phyloP scores from a whole-genome alignment of 2,888 invertebrate genomes.

The Sussaba pulchella region DNA sequence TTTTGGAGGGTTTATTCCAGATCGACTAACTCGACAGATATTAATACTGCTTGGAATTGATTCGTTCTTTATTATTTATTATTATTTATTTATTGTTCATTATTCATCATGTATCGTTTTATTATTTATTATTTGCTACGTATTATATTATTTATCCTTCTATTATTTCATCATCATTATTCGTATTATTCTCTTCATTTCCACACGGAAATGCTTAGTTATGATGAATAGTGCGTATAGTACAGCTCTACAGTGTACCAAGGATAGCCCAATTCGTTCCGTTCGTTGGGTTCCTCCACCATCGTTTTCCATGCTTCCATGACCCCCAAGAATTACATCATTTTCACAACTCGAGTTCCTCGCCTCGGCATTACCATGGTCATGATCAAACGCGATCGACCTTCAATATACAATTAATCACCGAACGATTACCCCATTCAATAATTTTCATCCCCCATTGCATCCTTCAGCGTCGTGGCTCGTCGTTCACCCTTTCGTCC shows the following conservation, averaged over 20 bases:
- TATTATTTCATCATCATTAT: too few relatives aligned
- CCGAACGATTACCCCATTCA: neutral
- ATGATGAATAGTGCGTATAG: neutral
- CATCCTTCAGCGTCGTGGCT: neutral
- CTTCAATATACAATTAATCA: neutral
- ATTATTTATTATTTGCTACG: too few relatives aligned
- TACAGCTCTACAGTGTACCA: neutral
- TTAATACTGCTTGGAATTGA: too few relatives aligned
- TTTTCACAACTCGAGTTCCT: slow-evolving; percentile 37
- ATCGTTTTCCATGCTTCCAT: slow-evolving; percentile 49
- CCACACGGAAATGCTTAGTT: neutral
- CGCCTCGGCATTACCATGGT: slow-evolving; percentile 21
- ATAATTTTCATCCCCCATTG: neutral
- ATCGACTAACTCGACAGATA: too few relatives aligned
- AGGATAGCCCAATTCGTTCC: slow-evolving; percentile 34
- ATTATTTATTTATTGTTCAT: too few relatives aligned
- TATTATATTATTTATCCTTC: too few relatives aligned
- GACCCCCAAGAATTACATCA: slow-evolving; percentile 45
- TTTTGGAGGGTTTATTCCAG: too few relatives aligned
- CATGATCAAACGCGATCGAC: slow-evolving; percentile 33
- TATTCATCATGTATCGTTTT: too few relatives aligned
- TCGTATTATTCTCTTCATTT: too few relatives aligned
- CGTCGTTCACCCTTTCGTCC: slow-evolving; percentile 7
- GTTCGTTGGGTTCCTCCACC: slow-evolving; percentile 36
- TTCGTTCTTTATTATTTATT: too few relatives aligned